phyloP scores from a whole-genome alignment of 2,888 invertebrate species.

The Eupeodes latifasciatus region DNA sequence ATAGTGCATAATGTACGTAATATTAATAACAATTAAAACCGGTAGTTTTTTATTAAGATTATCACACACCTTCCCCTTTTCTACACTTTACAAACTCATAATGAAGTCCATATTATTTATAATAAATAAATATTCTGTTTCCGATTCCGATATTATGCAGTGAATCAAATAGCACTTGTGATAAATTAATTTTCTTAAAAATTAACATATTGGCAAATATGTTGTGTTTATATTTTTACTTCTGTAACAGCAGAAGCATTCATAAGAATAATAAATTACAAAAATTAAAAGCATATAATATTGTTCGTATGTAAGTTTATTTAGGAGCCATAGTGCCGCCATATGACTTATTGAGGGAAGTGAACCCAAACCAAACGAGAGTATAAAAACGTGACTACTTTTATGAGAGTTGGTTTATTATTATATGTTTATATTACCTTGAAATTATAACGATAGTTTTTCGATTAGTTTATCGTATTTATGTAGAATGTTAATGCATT shows the following conservation, averaged over 20 bases:
- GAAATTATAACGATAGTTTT: conserved; percentile 39
- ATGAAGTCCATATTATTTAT: not conserved
- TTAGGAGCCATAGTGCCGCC: conserved; percentile 9
- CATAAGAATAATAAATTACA: not conserved
- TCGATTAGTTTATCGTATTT: conserved; percentile 20
- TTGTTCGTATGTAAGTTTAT: not conserved
- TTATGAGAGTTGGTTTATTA: conserved; percentile 26
- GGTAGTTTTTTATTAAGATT: conserved; percentile 6
- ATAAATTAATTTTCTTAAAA: not conserved
- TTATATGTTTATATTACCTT: conserved; percentile 36
- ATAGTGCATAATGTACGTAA: not conserved
- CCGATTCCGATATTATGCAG: conserved; percentile 63
- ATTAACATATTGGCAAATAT: conserved; percentile 25
- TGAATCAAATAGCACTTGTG: conserved; percentile 19
- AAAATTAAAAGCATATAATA: not conserved
- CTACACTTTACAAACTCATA: not conserved
- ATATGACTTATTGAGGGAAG: conserved; percentile 53
- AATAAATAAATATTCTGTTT: conserved; percentile 46
- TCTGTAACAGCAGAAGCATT: not conserved
- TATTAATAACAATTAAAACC: not conserved
- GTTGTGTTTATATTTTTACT: not conserved
- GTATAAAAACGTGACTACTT: conserved; percentile 59
- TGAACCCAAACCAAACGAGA: conserved; percentile 55
- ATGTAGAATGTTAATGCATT: conserved; percentile 42
- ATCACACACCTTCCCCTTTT: not conserved